A percentile compares a stretch with the other conserved stretches of the same genome.
Conservation (phyloP, 2,888 invertebrate genomes). For the Polyommatus icarus region DNA sequence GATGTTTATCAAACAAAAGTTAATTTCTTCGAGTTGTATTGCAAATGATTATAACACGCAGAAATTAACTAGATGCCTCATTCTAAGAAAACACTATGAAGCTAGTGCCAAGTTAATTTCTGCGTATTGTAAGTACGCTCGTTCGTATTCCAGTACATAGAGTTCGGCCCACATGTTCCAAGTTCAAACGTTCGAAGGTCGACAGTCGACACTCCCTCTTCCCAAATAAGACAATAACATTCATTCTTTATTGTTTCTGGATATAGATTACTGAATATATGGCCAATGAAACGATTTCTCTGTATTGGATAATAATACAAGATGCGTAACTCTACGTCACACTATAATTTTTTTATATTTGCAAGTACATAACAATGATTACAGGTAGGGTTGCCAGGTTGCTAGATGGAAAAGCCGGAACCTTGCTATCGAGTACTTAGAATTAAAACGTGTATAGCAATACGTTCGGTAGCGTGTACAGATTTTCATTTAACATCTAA, state of each 20-base stretch:
- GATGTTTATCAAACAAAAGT: not conserved
- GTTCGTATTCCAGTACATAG: not conserved
- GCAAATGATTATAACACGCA: not conserved
- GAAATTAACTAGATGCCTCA: too few species aligned
- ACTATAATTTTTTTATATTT: too few species aligned
- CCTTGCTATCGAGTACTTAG: too few species aligned
- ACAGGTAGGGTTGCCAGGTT: too few species aligned
- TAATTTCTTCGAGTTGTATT: too few species aligned
- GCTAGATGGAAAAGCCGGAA: too few species aligned
- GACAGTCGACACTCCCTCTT: constrained; percentile 20
- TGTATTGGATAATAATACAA: not conserved
- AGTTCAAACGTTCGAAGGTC: constrained; percentile 11
- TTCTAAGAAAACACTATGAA: too few species aligned
- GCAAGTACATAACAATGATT: too few species aligned
- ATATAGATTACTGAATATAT: not conserved
- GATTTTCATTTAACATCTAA: too few species aligned
- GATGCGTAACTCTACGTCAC: too few species aligned
- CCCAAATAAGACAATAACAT: constrained; percentile 18
- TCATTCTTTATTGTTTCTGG: constrained; percentile 9
- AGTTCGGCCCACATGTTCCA: constrained; percentile 4
- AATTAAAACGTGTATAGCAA: too few species aligned
- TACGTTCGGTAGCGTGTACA: too few species aligned
- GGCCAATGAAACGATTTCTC: not conserved
- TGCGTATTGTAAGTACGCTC: not conserved
- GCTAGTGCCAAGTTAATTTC: not conserved